These are phyloP conservation scores for Phylloscopus collybita DNA, from an alignment of 2,797 vertebrate species.

Conservation along the genomic window DNA sequence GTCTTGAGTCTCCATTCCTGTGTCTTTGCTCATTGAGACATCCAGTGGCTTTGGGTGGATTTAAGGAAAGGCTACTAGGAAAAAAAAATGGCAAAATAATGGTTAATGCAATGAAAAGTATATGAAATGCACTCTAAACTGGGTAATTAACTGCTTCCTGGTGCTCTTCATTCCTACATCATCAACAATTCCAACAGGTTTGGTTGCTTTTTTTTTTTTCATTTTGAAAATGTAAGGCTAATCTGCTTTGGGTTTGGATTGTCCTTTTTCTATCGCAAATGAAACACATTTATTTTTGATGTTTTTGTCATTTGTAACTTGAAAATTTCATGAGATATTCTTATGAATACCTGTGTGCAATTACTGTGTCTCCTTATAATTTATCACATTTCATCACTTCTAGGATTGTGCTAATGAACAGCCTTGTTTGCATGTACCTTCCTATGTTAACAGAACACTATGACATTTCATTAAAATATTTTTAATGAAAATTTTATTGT, in stretches of 20 bases:
- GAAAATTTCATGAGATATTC: not conserved
- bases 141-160: not conserved
- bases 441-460: not conserved
- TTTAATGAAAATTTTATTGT: not conserved
- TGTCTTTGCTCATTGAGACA: not conserved
- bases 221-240: not conserved
- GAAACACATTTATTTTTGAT: not conserved
- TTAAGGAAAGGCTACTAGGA: not conserved
- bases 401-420: not conserved
- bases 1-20: not conserved
- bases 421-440: not conserved
- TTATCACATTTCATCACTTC: not conserved
- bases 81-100: slow-evolving; percentile 12
- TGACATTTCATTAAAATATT: not conserved
- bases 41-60: not conserved
- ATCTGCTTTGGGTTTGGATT: not conserved
- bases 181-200: not conserved
- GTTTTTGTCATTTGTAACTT: not conserved
- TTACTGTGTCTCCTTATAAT: not conserved
- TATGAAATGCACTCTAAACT: not conserved
- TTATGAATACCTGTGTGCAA: not conserved
- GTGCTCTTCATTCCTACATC: not conserved
- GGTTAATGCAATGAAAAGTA: not conserved
- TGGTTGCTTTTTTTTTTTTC: not conserved
- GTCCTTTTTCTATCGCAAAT: not conserved